A percentile compares a stretch with the other conserved stretches of the same genome.
Evolutionary conservation across 1,140 invertebrate genomes (phyloP).

Genomic region (Pollicipes pollicipes): DNA sequence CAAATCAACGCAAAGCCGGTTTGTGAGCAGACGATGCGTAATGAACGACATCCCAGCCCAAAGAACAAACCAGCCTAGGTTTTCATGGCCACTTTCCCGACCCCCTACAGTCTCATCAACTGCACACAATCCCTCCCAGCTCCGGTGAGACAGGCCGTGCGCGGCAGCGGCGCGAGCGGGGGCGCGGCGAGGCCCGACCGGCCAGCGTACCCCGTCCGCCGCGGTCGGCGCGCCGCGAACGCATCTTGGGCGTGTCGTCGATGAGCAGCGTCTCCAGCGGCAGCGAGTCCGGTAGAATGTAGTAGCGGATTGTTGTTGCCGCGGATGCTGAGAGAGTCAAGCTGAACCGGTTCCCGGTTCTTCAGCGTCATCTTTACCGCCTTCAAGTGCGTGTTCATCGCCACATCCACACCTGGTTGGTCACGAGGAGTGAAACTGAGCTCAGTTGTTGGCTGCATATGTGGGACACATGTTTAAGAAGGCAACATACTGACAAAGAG

Average conservation of each 20-base stretch:
- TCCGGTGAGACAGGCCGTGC: too few species aligned
- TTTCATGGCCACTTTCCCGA: too few species aligned
- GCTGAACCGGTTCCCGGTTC: conserved; percentile 75
- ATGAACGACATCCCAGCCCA: too few species aligned
- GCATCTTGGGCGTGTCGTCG: conserved; percentile 89
- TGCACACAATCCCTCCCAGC: too few species aligned
- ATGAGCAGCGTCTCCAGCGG: conserved; percentile 89
- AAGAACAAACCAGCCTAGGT: too few species aligned
- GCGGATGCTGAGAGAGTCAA: conserved; percentile 87
- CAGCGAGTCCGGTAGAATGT: conserved; percentile 83
- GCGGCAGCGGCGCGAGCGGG: too few species aligned
- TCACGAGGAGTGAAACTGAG: background rate
- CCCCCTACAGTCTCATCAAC: too few species aligned
- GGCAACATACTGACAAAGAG: too few species aligned
- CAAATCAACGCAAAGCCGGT: too few species aligned
- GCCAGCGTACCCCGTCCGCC: conserved; percentile 16
- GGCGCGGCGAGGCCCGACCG: too few species aligned
- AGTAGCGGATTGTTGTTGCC: conserved; percentile 98
- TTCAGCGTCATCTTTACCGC: conserved; percentile 96
- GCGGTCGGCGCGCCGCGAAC: conserved; percentile 25
- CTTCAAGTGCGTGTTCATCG: conserved; percentile 99
- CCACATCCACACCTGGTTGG: conserved; percentile 84
- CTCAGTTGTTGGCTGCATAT: background rate
- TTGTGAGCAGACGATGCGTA: too few species aligned
- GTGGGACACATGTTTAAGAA: conserved; percentile 4